Evolutionary conservation across 2,797 vertebrate species (phyloP).

Genomic region (Eurystomus glaucurus): DNA sequence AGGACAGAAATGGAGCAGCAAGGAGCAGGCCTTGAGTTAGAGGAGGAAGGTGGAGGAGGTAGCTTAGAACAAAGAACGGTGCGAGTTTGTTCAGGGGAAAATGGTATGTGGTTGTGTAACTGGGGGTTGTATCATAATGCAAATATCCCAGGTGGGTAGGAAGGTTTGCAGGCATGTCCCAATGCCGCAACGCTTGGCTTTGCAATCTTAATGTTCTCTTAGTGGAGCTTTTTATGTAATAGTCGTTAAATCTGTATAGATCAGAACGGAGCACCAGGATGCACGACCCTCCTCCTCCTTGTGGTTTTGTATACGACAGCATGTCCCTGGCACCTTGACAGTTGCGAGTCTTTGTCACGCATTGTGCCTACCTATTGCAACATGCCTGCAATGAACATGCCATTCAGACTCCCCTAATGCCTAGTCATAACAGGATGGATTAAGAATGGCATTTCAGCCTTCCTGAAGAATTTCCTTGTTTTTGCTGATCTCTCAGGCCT

Average conservation of each 20-base stretch:
- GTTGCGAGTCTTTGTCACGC: slow-evolving; percentile 33
- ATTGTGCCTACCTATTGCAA: slow-evolving; percentile 68
- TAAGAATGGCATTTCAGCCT: slow-evolving; percentile 74
- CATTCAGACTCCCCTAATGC: slow-evolving; percentile 65
- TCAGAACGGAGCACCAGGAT: background rate
- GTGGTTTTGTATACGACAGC: slow-evolving; percentile 13
- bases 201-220: background rate
- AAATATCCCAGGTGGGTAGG: slow-evolving; percentile 35
- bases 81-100: slow-evolving; percentile 10
- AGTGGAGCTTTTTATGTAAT: slow-evolving; percentile 14
- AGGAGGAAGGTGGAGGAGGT: background rate
- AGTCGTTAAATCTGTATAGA: background rate
- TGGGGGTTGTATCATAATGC: slow-evolving; percentile 6
- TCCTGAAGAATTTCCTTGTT: slow-evolving; percentile 72
- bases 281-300: background rate
- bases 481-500: slow-evolving; percentile 41
- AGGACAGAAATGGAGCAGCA: background rate
- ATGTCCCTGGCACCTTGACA: slow-evolving; percentile 72
- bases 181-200: background rate
- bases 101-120: slow-evolving; percentile 47
- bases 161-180: slow-evolving; percentile 36
- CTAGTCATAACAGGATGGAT: slow-evolving; percentile 75
- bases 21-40: background rate
- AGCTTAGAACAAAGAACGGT: slow-evolving; percentile 1
- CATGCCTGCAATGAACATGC: slow-evolving; percentile 52